A percentile compares a stretch with the other conserved stretches of the same genome.
phyloP scores from a whole-genome alignment of 2,888 invertebrate species.

The Ametastegia equiseti region DNA sequence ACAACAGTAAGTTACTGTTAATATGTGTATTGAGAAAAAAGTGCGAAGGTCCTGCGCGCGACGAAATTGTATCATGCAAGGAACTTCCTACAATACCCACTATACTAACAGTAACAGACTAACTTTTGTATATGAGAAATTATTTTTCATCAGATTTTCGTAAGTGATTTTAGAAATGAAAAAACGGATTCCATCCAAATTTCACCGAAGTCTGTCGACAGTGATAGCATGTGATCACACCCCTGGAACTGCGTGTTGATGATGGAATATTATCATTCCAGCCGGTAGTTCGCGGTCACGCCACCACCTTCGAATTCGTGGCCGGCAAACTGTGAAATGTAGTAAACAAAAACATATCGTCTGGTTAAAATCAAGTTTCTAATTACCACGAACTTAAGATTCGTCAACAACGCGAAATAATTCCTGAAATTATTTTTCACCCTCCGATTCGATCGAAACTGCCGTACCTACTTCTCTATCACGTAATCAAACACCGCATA shows the following conservation, averaged over 20 bases:
- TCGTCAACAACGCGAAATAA: not conserved
- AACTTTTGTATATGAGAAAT: too few relatives aligned
- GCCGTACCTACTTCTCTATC: not conserved
- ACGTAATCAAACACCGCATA: not conserved
- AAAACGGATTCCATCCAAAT: too few relatives aligned
- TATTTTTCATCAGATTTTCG: too few relatives aligned
- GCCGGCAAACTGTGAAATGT: conserved; percentile 9
- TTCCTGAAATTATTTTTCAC: not conserved
- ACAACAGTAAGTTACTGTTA: too few relatives aligned
- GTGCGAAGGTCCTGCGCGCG: too few relatives aligned
- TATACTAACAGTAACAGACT: too few relatives aligned
- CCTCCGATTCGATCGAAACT: not conserved
- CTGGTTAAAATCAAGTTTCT: not conserved
- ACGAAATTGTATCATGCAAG: too few relatives aligned
- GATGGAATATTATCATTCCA: not conserved
- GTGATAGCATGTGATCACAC: not conserved
- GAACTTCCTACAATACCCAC: too few relatives aligned
- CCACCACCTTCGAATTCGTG: not conserved
- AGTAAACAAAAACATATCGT: conserved; percentile 1
- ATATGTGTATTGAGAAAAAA: too few relatives aligned
- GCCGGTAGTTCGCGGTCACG: not conserved
- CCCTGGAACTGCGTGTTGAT: not conserved
- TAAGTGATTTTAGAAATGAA: too few relatives aligned
- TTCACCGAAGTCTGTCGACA: too few relatives aligned
- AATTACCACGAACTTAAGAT: not conserved